Conservation (phyloP, 2,797 vertebrate species). For the Intellagama lesueurii region DNA sequence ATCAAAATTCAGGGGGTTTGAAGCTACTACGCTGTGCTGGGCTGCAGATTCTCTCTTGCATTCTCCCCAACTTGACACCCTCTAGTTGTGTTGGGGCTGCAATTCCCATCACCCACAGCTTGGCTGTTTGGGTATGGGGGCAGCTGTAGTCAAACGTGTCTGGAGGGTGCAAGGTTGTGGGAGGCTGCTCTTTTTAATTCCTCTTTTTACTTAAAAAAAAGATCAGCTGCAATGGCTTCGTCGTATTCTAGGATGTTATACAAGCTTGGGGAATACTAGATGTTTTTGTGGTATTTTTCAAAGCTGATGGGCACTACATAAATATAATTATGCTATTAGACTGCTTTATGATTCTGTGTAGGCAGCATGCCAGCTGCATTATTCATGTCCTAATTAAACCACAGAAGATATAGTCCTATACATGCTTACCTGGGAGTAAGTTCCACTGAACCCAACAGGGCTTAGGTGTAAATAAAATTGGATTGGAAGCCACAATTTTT, state of each 20-base stretch:
- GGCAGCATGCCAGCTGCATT: background rate
- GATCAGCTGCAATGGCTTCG: background rate
- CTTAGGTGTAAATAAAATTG: background rate
- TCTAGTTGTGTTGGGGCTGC: background rate
- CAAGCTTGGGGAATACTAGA: background rate
- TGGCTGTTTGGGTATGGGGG: background rate
- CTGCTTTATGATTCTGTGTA: background rate
- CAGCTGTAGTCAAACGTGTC: background rate
- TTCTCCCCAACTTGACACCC: background rate
- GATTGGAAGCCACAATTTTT: background rate
- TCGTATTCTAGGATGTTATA: background rate
- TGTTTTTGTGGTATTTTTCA: background rate
- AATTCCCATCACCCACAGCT: background rate
- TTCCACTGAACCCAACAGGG: background rate
- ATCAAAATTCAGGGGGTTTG: background rate
- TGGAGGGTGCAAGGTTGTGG: background rate
- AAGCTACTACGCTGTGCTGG: background rate
- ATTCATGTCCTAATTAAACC: slow-evolving; percentile 4
- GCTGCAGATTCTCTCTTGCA: background rate
- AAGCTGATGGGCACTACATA: background rate
- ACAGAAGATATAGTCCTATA: background rate
- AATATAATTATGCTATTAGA: background rate
- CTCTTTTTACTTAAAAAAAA: background rate
- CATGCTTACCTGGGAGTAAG: background rate
- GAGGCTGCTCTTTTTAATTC: background rate